Conservation (phyloP, 2,113 vertebrate genomes). For the Neogale vison region DNA sequence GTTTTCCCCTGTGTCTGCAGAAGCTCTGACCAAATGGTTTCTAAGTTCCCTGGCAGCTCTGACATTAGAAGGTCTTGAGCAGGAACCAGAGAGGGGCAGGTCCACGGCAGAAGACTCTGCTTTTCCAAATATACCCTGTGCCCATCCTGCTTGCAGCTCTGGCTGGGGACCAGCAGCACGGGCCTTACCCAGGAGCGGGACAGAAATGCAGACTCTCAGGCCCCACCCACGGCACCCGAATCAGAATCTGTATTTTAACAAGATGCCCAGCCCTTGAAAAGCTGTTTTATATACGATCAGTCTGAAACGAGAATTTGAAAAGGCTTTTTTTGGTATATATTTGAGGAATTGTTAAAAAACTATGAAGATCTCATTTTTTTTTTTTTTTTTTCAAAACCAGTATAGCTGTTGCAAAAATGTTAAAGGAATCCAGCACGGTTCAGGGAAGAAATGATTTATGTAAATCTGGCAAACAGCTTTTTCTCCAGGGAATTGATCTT, state of each 20-base stretch:
- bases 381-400: background rate
- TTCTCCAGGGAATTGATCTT: background rate
- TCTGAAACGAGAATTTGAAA: background rate
- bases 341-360: background rate
- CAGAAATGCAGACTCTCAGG: background rate
- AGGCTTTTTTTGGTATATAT: background rate
- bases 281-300: background rate
- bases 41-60: background rate
- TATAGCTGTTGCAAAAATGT: background rate
- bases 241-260: background rate
- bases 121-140: background rate
- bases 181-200: background rate
- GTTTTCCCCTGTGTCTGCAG: background rate
- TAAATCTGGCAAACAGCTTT: background rate
- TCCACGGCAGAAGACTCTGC: background rate
- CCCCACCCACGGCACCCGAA: background rate
- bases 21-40: background rate
- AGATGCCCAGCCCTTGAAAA: background rate
- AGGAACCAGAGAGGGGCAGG: background rate
- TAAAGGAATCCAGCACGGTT: background rate
- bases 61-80: background rate
- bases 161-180: fast-evolving
- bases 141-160: too few relatives aligned
- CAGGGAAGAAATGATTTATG: background rate
- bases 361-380: background rate